Evolutionary conservation across 1,140 invertebrate genomes (phyloP).

Genomic region (Plectrocnemia conspersa): DNA sequence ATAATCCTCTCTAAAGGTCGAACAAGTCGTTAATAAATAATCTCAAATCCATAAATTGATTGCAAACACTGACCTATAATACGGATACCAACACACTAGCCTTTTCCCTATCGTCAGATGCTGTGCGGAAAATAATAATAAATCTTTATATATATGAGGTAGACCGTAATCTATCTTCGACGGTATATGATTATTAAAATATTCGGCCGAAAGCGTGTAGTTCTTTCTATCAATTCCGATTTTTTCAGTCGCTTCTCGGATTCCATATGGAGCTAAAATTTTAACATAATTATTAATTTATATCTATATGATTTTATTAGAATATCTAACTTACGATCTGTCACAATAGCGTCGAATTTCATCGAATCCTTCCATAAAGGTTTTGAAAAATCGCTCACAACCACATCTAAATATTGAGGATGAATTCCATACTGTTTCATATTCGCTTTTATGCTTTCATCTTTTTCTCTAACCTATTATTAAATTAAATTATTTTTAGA

Average conservation of each 20-base stretch:
- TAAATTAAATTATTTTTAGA: constrained; percentile 3
- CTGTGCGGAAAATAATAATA: constrained; percentile 75
- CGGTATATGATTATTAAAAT: constrained; percentile 69
- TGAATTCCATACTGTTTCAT: constrained; percentile 79
- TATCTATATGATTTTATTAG: background rate
- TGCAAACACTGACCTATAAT: constrained; percentile 61
- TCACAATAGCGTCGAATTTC: constrained; percentile 82
- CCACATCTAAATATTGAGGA: constrained; percentile 76
- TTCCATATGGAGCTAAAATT: constrained; percentile 86
- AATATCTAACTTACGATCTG: constrained; percentile 76
- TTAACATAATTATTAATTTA: constrained; percentile 17
- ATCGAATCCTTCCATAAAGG: constrained; percentile 69
- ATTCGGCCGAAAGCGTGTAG: constrained; percentile 59
- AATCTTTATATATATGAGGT: constrained; percentile 73
- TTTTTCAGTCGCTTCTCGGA: constrained; percentile 83
- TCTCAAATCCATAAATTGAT: constrained; percentile 12
- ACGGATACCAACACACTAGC: constrained; percentile 89
- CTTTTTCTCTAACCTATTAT: constrained; percentile 63
- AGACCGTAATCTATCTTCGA: constrained; percentile 84
- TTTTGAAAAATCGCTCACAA: constrained; percentile 85
- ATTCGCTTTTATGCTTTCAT: constrained; percentile 83
- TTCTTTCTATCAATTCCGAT: constrained; percentile 64
- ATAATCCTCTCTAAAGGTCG: constrained; percentile 65
- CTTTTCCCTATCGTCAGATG: constrained; percentile 71
- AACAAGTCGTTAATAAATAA: background rate